Base-by-base conservation (phyloP, 2,888 invertebrate species). In the Yponomeuta malinellus region DNA sequence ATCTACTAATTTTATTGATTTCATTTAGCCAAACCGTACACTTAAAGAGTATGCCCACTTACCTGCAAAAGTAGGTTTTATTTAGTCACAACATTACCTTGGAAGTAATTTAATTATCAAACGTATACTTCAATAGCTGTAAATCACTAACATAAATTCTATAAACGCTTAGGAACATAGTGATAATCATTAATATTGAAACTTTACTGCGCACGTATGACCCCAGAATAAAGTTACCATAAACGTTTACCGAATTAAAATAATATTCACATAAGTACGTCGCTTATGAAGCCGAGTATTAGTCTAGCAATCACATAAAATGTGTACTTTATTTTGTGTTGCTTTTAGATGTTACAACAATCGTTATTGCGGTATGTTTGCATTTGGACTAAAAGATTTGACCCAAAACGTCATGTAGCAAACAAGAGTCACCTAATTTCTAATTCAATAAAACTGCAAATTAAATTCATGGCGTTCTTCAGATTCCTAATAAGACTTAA, bases 281-380 rank as follows among this genome's bases (percentile, higher is more conserved):
- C 48, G 68, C 48, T 48, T 68, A 48, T 48, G 43, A 68, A 43
- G 37, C 23, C 29, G 43, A 52, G 48, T 31, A 68, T 68, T 68
- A 68, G 68, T 68, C 52, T 68, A 52, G 68, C 29, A 52, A 68
- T 68, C 31, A 6, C 31, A 68, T 68, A 68, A 68, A 52, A 43
- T 9, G 43, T 9, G 37, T 43, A 43, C n/a, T 68, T 68, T 68
- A 68, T 68, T 43, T 23, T 68, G 23, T 12, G 12, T 15, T 52
- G 52, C 15, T 29, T 68, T 29, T 68, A 68, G 68, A 68, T 52
- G 31, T 48, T 12, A 23, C 48, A 48, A 68, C 68, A 68, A 48
- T 52, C 8, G 33, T 65, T 65, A 33, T 4, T 9, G n/a, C 5
- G 52, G 52, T 59, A 5, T 1, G 15, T 12, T 59, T 15, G 15